phyloP scores from a whole-genome alignment of 2,113 vertebrate genomes.

The Manacus vitellinus region DNA sequence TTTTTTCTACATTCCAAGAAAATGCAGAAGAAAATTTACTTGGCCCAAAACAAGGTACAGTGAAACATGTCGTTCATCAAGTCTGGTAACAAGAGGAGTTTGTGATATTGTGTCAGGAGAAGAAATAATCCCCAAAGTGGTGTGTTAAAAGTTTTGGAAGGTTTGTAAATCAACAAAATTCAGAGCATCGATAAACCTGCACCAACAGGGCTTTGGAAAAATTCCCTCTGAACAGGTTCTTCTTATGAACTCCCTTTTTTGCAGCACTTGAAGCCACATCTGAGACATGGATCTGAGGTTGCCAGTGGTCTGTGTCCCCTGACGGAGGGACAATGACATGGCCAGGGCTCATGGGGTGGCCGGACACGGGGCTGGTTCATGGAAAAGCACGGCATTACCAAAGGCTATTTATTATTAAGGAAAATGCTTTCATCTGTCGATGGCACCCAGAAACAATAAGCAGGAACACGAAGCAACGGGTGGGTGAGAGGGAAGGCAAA shows the following conservation, averaged over 20 bases:
- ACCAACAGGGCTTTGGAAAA: background rate
- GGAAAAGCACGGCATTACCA: background rate
- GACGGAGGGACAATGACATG: background rate
- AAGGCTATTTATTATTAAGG: conserved; percentile 29
- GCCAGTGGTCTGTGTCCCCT: background rate
- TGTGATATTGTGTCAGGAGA: background rate
- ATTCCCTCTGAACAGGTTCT: background rate
- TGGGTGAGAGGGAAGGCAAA: conserved; percentile 24
- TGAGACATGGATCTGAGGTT: background rate
- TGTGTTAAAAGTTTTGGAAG: background rate
- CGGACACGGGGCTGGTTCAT: background rate
- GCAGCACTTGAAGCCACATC: background rate
- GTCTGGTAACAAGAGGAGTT: background rate
- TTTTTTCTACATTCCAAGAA: background rate
- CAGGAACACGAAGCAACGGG: conserved; percentile 32
- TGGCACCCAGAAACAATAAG: conserved; percentile 46
- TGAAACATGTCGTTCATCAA: background rate
- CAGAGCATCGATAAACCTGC: background rate
- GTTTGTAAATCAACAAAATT: background rate
- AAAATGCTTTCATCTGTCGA: conserved; percentile 33
- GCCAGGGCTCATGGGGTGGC: background rate
- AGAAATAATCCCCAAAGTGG: conserved; percentile 3
- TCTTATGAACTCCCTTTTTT: background rate
- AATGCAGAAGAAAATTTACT: conserved; percentile 23
- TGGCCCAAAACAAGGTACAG: background rate